These are phyloP conservation scores for Heliconius nattereri DNA, from an alignment of 1,140 invertebrate genomes.

Conservation along the genomic window DNA sequence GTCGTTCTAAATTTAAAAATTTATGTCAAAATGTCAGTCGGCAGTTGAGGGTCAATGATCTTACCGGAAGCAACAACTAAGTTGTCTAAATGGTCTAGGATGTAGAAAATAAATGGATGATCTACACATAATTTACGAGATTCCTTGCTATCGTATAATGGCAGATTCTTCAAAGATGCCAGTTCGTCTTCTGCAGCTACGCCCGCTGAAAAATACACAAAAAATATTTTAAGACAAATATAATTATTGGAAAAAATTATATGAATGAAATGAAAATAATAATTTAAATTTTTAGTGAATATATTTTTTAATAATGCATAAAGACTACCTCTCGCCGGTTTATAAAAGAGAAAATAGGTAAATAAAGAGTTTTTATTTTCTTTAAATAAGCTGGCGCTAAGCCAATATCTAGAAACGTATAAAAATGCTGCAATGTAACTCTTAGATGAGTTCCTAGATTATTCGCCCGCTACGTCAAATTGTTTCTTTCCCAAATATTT, in stretches of 20 bases:
- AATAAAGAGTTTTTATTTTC: no score
- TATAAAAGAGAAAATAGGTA: no score
- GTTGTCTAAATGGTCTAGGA: slow-evolving; percentile 83
- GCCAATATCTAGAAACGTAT: no score
- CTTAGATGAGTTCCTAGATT: no score
- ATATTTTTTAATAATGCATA: no score
- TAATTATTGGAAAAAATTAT: neutral
- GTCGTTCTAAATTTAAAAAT: slow-evolving; percentile 23
- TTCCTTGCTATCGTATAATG: slow-evolving; percentile 50
- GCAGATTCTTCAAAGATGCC: slow-evolving; percentile 58
- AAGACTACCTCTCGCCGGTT: no score
- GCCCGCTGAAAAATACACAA: slow-evolving; percentile 53
- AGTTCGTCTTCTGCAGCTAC: slow-evolving; percentile 49
- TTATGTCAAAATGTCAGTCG: slow-evolving; percentile 49
- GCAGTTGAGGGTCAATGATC: slow-evolving; percentile 75
- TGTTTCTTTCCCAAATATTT: no score
- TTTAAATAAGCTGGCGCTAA: no score
- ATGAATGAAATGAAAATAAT: neutral
- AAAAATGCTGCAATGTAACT: no score
- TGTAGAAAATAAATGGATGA: slow-evolving; percentile 86
- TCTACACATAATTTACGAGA: slow-evolving; percentile 82
- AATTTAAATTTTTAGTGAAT: neutral
- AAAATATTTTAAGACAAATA: neutral
- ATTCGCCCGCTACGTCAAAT: no score
- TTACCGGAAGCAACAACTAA: slow-evolving; percentile 85